phyloP scores from a whole-genome alignment of 2,888 invertebrate species.

The Drosophila barbarae region DNA sequence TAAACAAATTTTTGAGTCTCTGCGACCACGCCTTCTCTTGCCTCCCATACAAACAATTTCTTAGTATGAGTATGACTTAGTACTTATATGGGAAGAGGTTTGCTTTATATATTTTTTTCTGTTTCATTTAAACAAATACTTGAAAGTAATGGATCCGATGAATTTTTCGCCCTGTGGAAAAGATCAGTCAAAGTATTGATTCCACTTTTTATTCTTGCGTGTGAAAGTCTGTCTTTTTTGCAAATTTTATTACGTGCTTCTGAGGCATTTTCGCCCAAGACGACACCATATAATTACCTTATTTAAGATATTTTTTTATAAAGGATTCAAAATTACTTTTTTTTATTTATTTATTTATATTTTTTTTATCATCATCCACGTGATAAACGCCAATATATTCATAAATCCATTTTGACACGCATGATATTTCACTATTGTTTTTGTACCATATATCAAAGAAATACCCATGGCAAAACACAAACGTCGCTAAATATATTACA shows the following conservation, averaged over 20 bases:
- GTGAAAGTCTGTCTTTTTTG: not conserved
- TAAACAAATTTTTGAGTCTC: not conserved
- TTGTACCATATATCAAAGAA: constrained; percentile 15
- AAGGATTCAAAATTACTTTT: no score
- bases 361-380: no score
- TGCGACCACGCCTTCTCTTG: no score
- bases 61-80: not conserved
- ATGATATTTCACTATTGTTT: constrained; percentile 1
- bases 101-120: not conserved
- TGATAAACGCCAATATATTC: not conserved
- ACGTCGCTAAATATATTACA: not conserved
- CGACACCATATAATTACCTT: no score
- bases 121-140: constrained; percentile 9
- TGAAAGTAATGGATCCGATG: constrained; percentile 2
- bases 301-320: no score
- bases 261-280: no score
- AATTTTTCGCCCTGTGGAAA: not conserved
- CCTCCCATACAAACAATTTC: no score
- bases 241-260: not conserved
- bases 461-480: constrained; percentile 11
- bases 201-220: not conserved
- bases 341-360: no score
- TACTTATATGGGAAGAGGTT: not conserved
- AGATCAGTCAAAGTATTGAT: not conserved
- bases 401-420: constrained; percentile 1